These are phyloP conservation scores for Callionymus lyra DNA, from an alignment of 2,113 vertebrate species.

Conservation along the genomic window DNA sequence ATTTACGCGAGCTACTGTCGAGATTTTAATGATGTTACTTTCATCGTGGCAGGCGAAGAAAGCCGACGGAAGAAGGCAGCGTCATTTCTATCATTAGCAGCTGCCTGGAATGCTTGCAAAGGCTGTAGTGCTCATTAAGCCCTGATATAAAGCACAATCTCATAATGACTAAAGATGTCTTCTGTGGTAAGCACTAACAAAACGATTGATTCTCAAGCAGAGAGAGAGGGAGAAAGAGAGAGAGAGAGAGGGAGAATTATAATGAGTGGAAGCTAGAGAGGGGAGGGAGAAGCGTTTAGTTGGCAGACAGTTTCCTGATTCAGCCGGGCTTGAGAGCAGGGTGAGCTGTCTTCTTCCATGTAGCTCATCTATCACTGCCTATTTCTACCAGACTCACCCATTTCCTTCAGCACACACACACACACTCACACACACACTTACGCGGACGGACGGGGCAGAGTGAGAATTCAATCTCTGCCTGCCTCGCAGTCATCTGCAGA, in stretches of 20 bases:
- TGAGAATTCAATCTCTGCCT: slow-evolving; percentile 62
- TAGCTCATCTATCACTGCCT: slow-evolving; percentile 71
- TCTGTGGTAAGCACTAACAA: slow-evolving; percentile 64
- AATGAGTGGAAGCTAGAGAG: slow-evolving; percentile 46
- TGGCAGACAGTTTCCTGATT: slow-evolving; percentile 67
- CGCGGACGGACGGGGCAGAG: slow-evolving; percentile 23
- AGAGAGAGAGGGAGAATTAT: slow-evolving; percentile 49
- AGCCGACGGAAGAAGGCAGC: slow-evolving; percentile 14
- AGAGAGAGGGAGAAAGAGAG: slow-evolving; percentile 39
- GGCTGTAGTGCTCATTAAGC: slow-evolving; percentile 59
- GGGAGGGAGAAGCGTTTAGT: slow-evolving; percentile 45
- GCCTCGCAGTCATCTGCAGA: slow-evolving; percentile 59
- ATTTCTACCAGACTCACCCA: slow-evolving; percentile 52
- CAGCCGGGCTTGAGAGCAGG: slow-evolving; percentile 61
- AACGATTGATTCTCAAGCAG: slow-evolving; percentile 63
- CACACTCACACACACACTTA: slow-evolving; percentile 11
- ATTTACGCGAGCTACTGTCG: background rate
- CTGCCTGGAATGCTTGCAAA: slow-evolving; percentile 42
- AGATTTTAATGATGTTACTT: slow-evolving; percentile 33
- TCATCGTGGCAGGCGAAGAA: background rate
- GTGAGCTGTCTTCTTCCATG: slow-evolving; percentile 59
- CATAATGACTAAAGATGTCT: slow-evolving; percentile 64
- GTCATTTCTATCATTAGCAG: slow-evolving; percentile 40
- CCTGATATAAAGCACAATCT: slow-evolving; percentile 55
- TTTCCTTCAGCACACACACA: slow-evolving; percentile 26